Evolutionary conservation across 2,888 invertebrate species (phyloP), one percentile per base, ranked within the genome.

Genomic region (Diplazon laetatorius): DNA sequence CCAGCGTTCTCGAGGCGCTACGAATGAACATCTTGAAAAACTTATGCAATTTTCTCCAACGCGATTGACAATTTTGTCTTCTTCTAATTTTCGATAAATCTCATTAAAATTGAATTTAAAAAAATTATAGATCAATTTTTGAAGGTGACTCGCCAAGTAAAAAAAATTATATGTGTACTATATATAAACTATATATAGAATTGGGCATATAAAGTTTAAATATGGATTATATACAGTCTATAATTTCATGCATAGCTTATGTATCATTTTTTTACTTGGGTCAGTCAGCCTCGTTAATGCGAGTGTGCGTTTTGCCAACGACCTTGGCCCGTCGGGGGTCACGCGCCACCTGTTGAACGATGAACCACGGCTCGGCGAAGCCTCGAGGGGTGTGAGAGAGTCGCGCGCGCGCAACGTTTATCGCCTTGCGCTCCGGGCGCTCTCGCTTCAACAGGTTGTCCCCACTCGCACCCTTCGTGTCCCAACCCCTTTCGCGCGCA

Each of bases 291-390:
- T n/a, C n/a, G n/a, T n/a, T n/a, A n/a, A n/a, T n/a, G n/a, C n/a
- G n/a, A n/a, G n/a, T n/a, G n/a, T 10, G n/a, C 50, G n/a, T 20
- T 6, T 25, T 8, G 35, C 10, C 37, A 16, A 37, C 66, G 71
- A 39, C 72, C 76, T 71, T 76, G 76, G 44, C 62, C 69, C 37
- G 44, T 63, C 63, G 52, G 20, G 62, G 72, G 72, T 35, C 46
- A 25, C 44, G 20, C 46, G 39, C 85, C 82, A 86, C 85, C 86
- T 86, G 85, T 86, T 86, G 85, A 83, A 66, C 50, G 52, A 30
- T 48, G 71, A 59, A 71, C 66, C 55, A 39, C 62, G 55, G 35
- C 44, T 65, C 20, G 20, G 48, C 59, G 70, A 8, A 16, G n/a
- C 18, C 39, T 68, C 37, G 60, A 52, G 30, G 65, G 57, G 39